Evolutionary conservation across 2,888 invertebrate genomes (phyloP).

Genomic region (Petrolisthes manimaculis): DNA sequence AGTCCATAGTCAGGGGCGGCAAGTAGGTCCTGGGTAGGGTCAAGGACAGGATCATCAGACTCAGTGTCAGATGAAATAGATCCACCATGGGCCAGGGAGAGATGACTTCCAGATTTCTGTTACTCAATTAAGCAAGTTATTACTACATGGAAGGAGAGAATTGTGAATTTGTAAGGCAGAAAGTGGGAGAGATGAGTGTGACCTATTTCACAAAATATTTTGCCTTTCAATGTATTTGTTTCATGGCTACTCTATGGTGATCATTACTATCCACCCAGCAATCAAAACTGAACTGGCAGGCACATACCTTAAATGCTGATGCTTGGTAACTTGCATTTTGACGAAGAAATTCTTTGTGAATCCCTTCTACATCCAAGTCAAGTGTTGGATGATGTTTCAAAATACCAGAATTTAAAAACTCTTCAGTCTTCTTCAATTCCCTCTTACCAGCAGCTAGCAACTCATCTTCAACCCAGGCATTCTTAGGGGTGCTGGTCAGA

Average conservation of each 20-base stretch:
- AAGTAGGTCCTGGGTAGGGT: slow-evolving; percentile 17
- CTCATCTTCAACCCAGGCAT: slow-evolving; percentile 52
- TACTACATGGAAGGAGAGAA: too few species aligned
- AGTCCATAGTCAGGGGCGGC: slow-evolving; percentile 38
- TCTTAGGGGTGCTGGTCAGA: slow-evolving; percentile 33
- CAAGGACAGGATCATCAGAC: slow-evolving; percentile 43
- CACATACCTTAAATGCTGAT: slow-evolving; percentile 19
- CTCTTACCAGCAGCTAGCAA: slow-evolving; percentile 34
- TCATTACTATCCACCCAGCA: too few species aligned
- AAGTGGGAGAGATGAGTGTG: too few species aligned
- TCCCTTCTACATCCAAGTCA: slow-evolving; percentile 31
- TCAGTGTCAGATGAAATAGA: slow-evolving; percentile 52
- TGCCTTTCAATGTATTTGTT: too few species aligned
- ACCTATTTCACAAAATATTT: too few species aligned
- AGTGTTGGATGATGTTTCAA: slow-evolving; percentile 12
- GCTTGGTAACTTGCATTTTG: slow-evolving; percentile 32
- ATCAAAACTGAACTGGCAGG: too few species aligned
- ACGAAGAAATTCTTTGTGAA: slow-evolving; percentile 27
- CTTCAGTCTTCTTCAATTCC: slow-evolving; percentile 43
- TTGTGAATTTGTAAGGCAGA: too few species aligned
- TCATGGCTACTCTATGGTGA: too few species aligned
- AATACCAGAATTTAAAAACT: slow-evolving; percentile 30
- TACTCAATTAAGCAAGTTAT: too few species aligned
- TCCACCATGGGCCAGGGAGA: slow-evolving; percentile 23
- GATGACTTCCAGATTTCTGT: neutral